Percentiles rank a stretch among this genome's conserved stretches.
These are phyloP conservation scores for Diorhabda elongata DNA, from an alignment of 1,140 invertebrate species.

Conservation along the genomic window DNA sequence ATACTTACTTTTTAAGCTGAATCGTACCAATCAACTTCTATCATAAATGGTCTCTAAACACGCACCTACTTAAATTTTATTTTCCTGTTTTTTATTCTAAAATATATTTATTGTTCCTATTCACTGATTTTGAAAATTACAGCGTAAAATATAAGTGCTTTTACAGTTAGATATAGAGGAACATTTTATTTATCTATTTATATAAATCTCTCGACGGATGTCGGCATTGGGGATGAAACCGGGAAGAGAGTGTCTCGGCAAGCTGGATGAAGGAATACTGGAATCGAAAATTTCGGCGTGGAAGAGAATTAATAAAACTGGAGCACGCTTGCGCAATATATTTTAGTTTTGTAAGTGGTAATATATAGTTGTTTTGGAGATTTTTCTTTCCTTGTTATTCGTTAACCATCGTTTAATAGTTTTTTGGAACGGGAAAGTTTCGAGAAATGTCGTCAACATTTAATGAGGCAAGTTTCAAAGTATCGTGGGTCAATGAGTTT, in stretches of 20 bases:
- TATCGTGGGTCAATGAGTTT: background rate
- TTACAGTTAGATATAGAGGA: too few relatives aligned
- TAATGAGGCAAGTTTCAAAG: background rate
- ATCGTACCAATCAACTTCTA: too few relatives aligned
- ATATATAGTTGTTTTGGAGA: slow-evolving; percentile 10
- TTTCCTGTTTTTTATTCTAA: too few relatives aligned
- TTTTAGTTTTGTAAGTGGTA: slow-evolving; percentile 14
- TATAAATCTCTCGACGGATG: background rate
- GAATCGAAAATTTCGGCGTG: slow-evolving; percentile 3
- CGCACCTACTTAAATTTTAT: too few relatives aligned
- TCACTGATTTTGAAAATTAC: too few relatives aligned
- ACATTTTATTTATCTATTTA: too few relatives aligned
- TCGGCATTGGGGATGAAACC: background rate
- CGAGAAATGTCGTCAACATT: background rate
- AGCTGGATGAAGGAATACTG: slow-evolving; percentile 5
- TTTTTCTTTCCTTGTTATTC: slow-evolving; percentile 6
- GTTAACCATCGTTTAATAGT: slow-evolving; percentile 7
- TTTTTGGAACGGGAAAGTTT: slow-evolving; percentile 5
- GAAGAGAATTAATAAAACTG: slow-evolving; percentile 7
- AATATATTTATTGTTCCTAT: too few relatives aligned
- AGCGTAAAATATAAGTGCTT: too few relatives aligned
- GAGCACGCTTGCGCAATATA: slow-evolving; percentile 9
- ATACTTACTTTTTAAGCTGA: too few relatives aligned
- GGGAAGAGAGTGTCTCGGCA: background rate
- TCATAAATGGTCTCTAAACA: too few relatives aligned